These are phyloP conservation scores for Erebia aethiops DNA, from an alignment of 2,888 invertebrate genomes.

Conservation along the genomic window DNA sequence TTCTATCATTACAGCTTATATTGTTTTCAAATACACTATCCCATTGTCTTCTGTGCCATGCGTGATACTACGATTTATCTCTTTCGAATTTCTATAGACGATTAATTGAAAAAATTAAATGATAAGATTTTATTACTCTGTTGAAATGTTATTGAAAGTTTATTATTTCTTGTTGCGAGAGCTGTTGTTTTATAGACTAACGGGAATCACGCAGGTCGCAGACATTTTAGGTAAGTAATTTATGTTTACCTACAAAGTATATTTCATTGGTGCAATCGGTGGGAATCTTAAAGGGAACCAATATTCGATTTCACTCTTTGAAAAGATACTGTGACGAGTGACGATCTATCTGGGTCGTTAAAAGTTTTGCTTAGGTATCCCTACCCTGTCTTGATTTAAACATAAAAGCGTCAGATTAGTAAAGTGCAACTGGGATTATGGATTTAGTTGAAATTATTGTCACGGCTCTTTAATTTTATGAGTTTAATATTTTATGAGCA, in stretches of 20 bases:
- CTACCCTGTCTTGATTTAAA: no score
- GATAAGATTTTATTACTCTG: constrained; percentile 18
- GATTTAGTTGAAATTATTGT: no score
- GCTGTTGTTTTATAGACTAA: constrained; percentile 3
- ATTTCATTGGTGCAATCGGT: neutral
- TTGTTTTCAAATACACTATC: constrained; percentile 60
- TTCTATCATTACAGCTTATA: constrained; percentile 47
- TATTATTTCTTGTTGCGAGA: constrained; percentile 2
- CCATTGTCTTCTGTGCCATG: constrained; percentile 47
- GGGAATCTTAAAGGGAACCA: neutral
- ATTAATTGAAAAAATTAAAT: constrained; percentile 29
- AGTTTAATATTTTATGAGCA: no score
- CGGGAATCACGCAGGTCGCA: neutral
- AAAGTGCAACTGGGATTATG: no score
- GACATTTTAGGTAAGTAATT: neutral
- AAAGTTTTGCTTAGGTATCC: no score
- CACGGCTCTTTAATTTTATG: no score
- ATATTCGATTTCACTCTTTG: neutral
- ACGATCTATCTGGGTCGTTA: no score
- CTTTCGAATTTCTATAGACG: constrained; percentile 28
- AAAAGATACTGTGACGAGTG: no score
- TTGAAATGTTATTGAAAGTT: constrained; percentile 14
- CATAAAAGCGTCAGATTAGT: no score
- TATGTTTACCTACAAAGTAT: neutral
- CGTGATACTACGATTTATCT: constrained; percentile 35